phyloP scores from a whole-genome alignment of 2,888 invertebrate species.

The Acanthosepion esculentum region DNA sequence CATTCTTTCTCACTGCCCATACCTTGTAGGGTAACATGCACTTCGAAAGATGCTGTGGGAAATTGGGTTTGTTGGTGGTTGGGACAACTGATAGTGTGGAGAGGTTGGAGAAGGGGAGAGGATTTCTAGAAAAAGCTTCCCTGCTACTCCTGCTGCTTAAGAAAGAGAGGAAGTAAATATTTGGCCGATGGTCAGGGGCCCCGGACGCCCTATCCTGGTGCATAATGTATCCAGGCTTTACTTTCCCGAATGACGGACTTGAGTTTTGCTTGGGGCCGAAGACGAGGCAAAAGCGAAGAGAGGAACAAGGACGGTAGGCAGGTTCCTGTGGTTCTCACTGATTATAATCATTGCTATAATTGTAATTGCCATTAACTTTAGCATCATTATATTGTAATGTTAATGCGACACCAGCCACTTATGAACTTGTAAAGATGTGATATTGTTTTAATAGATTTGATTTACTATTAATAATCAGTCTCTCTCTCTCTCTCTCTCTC shows the following conservation, averaged over 20 bases:
- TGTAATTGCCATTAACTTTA: not conserved
- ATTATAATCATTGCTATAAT: not conserved
- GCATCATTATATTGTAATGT: not conserved
- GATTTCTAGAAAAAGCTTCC: not conserved
- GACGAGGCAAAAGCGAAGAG: not conserved
- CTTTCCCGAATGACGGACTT: not conserved
- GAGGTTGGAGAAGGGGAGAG: not conserved
- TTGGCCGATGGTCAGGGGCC: not conserved
- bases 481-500: too few species aligned
- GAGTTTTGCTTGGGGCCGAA: conserved; percentile 9
- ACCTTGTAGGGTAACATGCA: not conserved
- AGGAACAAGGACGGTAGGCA: not conserved
- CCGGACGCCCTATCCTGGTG: not conserved
- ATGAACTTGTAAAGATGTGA: not conserved
- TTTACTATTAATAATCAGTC: not conserved
- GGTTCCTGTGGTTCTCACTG: conserved; percentile 34
- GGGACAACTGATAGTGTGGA: not conserved
- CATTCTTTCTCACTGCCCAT: not conserved
- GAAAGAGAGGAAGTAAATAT: conserved; percentile 6
- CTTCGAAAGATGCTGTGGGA: conserved; percentile 33
- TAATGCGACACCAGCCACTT: not conserved
- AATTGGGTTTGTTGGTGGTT: not conserved
- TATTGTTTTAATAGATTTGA: not conserved
- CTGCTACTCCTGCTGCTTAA: not conserved
- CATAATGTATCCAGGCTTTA: conserved; percentile 18